phyloP scores from a whole-genome alignment of 1,140 invertebrate species.

The Leptinotarsa undecemlineata region DNA sequence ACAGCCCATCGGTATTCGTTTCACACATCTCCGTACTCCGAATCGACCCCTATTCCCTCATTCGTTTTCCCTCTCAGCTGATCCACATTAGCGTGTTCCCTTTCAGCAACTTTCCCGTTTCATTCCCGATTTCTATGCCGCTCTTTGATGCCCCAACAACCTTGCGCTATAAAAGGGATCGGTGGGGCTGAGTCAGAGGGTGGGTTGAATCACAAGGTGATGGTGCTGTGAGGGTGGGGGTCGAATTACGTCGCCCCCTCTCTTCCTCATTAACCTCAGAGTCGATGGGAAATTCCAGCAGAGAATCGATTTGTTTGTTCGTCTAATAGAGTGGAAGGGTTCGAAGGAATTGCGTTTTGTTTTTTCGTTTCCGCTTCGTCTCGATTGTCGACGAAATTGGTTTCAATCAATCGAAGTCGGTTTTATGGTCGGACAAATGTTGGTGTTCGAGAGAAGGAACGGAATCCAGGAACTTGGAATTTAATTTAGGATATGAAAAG shows the following conservation, averaged over 20 bases:
- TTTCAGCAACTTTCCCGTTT: neutral
- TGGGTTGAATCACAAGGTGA: too few relatives aligned
- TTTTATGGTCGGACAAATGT: neutral
- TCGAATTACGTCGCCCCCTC: constrained; percentile 2
- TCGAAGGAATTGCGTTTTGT: constrained; percentile 7
- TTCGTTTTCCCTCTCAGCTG: constrained; percentile 12
- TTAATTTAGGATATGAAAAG: neutral
- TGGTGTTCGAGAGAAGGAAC: neutral
- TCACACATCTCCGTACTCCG: neutral
- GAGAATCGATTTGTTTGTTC: constrained; percentile 10
- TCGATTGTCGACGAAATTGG: neutral
- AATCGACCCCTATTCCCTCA: neutral
- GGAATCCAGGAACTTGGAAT: neutral
- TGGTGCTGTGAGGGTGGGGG: too few relatives aligned
- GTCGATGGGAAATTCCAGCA: constrained; percentile 9
- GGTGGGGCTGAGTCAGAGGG: neutral
- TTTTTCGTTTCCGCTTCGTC: neutral
- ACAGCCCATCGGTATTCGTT: neutral
- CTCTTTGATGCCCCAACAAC: constrained; percentile 16
- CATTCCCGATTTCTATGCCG: constrained; percentile 9
- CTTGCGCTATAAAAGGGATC: neutral
- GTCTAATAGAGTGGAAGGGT: constrained; percentile 9
- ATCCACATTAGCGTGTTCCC: neutral
- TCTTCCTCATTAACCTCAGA: constrained; percentile 11
- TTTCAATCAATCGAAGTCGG: neutral